A percentile compares a stretch with the other conserved stretches of the same genome.
Evolutionary conservation across 2,797 vertebrate genomes (phyloP).

Genomic region (Spondyliosoma cantharus): DNA sequence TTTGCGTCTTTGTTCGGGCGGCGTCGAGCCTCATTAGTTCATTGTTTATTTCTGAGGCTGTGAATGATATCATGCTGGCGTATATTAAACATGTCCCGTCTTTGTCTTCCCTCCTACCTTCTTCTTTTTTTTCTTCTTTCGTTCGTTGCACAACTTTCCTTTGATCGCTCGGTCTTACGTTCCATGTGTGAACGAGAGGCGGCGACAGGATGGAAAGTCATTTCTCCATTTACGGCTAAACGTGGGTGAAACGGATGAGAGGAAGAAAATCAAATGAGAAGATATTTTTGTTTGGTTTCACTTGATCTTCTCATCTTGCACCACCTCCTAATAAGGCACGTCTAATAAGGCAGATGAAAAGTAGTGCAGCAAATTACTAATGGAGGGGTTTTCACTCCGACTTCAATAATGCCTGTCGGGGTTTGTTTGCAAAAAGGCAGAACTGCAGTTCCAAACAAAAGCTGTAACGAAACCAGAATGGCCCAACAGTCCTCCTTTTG

Average conservation of each 20-base stretch:
- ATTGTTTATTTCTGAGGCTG: neutral
- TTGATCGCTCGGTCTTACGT: conserved; percentile 3
- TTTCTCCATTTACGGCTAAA: neutral
- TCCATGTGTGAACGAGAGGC: neutral
- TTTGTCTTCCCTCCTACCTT: neutral
- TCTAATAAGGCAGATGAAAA: too few relatives aligned
- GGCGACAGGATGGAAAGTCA: neutral
- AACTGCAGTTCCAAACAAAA: too few relatives aligned
- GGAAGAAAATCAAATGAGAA: neutral
- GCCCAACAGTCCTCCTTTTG: too few relatives aligned
- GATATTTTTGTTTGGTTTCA: too few relatives aligned
- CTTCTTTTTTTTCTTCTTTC: neutral
- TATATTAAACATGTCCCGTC: neutral
- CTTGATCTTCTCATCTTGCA: too few relatives aligned
- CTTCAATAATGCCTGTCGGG: too few relatives aligned
- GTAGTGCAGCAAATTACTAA: too few relatives aligned
- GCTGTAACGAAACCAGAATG: too few relatives aligned
- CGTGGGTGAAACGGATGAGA: neutral
- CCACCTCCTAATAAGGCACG: too few relatives aligned
- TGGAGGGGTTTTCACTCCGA: too few relatives aligned
- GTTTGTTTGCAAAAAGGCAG: too few relatives aligned
- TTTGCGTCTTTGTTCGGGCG: conserved; percentile 10
- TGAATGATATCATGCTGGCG: neutral
- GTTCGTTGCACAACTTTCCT: neutral
- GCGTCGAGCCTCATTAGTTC: conserved; percentile 23